Conservation (phyloP, 2,113 vertebrate genomes). For the Crotalus viridis region DNA sequence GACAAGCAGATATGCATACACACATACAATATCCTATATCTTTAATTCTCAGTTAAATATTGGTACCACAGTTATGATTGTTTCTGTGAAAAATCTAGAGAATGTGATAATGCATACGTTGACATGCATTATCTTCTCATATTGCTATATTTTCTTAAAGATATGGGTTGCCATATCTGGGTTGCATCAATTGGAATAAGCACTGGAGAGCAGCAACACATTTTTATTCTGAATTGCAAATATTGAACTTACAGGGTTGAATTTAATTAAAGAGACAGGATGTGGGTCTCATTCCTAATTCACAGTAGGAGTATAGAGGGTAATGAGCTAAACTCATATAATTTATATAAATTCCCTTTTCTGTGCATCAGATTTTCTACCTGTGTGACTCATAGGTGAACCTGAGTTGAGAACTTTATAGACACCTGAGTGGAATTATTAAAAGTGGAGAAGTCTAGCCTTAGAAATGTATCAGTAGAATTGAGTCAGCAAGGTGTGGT, state of each 20-base stretch:
- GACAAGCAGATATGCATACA: background rate
- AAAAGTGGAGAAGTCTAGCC: background rate
- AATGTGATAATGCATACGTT: background rate
- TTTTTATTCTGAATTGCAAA: background rate
- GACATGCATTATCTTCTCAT: background rate
- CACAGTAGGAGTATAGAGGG: background rate
- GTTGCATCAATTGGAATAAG: background rate
- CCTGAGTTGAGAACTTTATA: background rate
- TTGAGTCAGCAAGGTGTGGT: conserved; percentile 20
- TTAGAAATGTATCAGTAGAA: background rate
- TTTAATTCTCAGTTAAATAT: background rate
- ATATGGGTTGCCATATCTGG: background rate
- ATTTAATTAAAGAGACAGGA: background rate
- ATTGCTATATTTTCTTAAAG: background rate
- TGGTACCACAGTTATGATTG: background rate
- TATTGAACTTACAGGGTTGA: background rate
- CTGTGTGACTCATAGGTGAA: background rate
- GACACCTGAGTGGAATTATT: background rate
- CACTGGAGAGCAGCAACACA: background rate
- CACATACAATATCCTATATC: background rate
- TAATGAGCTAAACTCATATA: background rate
- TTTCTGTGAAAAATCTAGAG: background rate
- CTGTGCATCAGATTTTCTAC: background rate
- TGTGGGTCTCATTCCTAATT: background rate
- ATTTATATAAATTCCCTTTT: background rate